A percentile compares a stretch with the other conserved stretches of the same genome.
phyloP scores from a whole-genome alignment of 2,113 vertebrate genomes.

The Dicrurus megarhynchus region DNA sequence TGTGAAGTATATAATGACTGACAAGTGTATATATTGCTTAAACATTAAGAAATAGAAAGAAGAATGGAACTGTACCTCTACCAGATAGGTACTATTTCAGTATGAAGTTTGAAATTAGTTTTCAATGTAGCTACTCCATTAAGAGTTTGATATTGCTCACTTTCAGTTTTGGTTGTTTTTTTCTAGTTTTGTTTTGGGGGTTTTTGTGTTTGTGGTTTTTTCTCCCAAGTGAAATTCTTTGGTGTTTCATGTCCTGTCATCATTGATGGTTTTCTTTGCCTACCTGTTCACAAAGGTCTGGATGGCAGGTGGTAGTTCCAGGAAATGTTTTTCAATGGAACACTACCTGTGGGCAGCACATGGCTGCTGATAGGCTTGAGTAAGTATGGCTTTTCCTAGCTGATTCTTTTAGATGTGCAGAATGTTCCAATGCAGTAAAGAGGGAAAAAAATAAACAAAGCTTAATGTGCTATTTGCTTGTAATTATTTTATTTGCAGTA shows the following conservation, averaged over 20 bases:
- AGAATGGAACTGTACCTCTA: background rate
- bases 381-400: conserved; percentile 41
- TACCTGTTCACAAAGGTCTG: conserved; percentile 80
- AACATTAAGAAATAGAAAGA: conserved; percentile 44
- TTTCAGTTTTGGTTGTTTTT: background rate
- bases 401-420: background rate
- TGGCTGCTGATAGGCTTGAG: conserved; percentile 36
- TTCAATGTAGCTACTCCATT: conserved; percentile 4
- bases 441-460: background rate
- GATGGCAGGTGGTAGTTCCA: conserved; percentile 53
- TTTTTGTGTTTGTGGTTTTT: background rate
- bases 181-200: background rate
- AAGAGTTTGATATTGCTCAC: conserved; percentile 25
- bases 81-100: background rate
- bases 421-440: conserved; percentile 4
- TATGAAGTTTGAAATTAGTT: background rate
- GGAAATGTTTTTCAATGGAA: conserved; percentile 43
- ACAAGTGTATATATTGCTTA: conserved; percentile 62
- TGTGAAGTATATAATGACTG: conserved; percentile 51
- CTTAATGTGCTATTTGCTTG: conserved; percentile 28
- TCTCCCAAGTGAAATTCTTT: background rate
- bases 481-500: conserved; percentile 54
- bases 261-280: conserved; percentile 85
- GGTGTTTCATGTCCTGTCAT: conserved; percentile 79
- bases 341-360: conserved; percentile 44